Evolutionary conservation across 2,797 vertebrate species (phyloP), one percentile per base, ranked within the genome.

Genomic region (Glossophaga mutica): DNA sequence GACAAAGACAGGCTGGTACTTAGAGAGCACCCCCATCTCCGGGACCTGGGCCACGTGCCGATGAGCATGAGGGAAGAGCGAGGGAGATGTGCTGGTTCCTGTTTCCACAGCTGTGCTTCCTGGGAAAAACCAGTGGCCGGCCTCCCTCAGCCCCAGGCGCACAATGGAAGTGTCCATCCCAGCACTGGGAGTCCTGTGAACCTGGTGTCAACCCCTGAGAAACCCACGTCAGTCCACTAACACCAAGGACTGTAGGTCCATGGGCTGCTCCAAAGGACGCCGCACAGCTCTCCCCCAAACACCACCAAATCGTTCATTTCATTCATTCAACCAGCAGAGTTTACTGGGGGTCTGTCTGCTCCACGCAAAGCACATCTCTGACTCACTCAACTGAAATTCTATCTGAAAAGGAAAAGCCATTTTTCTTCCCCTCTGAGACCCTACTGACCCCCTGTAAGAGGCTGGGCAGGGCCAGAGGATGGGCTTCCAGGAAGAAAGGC

Each of bases 301-400:
- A 7, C 32, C 29, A 37, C 77, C 50, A 65, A 65, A n/a, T 48
- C 50, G 22, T 21, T 70, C 55, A 76, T 16, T 57, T 81, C 59
- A 39, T 46, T 65, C 57, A 83, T 67, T 15, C 81, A 48, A 46
- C 79, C 59, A 86, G 32, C 52, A 82, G 44, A 70, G 73, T 73
- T 52, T 90, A 83, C 24, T 50, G 50, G 70, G 4, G 2, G 2
- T 73, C 91, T 93, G 57, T 73, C 91, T 93, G 57, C 34, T 92
- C 21, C 73, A 29, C 52, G 39, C 48, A 88, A 92, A 94, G 50
- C 55, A 52, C 34, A 65, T 57, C 34, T 32, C 37, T 94, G 50
- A 73, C 88, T 91, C 68, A 50, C 37, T 88, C 88, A 65, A 70
- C 6, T 83, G 74, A 90, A 96, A 87, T 94, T 71, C 73, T 74